These are phyloP conservation scores for Dendrolimus houi DNA, from an alignment of 2,888 invertebrate genomes.

Conservation along the genomic window DNA sequence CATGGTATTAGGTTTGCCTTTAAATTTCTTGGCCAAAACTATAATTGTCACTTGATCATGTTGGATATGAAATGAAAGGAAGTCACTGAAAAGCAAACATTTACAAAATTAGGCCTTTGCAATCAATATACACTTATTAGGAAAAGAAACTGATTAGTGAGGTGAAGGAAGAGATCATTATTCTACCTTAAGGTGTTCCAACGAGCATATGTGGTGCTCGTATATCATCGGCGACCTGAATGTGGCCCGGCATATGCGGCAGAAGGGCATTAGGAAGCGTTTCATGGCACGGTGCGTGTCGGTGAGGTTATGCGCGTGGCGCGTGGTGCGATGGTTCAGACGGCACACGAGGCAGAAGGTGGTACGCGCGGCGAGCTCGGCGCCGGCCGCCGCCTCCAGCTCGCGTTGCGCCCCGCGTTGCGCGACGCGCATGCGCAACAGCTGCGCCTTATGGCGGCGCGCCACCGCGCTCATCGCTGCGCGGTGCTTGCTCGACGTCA, in stretches of 20 bases:
- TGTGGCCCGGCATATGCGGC: constrained; percentile 84
- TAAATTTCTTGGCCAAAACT: too few relatives aligned
- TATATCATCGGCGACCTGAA: constrained; percentile 91
- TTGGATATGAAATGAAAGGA: too few relatives aligned
- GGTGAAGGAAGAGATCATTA: background rate
- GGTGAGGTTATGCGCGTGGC: constrained; percentile 86
- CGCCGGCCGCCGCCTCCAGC: constrained; percentile 82
- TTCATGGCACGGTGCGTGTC: constrained; percentile 90
- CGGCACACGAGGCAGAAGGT: constrained; percentile 86
- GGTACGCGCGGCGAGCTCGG: constrained; percentile 76
- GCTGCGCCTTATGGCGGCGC: constrained; percentile 82
- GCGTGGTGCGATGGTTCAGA: constrained; percentile 84
- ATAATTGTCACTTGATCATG: too few relatives aligned
- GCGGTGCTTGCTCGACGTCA: constrained; percentile 83
- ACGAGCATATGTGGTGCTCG: constrained; percentile 88
- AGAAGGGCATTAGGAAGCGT: constrained; percentile 89
- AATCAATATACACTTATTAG: too few relatives aligned
- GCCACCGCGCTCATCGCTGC: constrained; percentile 85
- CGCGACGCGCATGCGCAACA: constrained; percentile 85
- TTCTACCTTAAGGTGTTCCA: constrained; percentile 86
- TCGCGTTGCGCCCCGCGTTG: constrained; percentile 88
- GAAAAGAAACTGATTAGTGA: too few relatives aligned
- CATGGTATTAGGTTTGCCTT: too few relatives aligned
- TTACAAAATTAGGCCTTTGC: too few relatives aligned
- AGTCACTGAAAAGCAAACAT: too few relatives aligned